Conservation (phyloP, 2,888 invertebrate species). For the Cephus pulcher region DNA sequence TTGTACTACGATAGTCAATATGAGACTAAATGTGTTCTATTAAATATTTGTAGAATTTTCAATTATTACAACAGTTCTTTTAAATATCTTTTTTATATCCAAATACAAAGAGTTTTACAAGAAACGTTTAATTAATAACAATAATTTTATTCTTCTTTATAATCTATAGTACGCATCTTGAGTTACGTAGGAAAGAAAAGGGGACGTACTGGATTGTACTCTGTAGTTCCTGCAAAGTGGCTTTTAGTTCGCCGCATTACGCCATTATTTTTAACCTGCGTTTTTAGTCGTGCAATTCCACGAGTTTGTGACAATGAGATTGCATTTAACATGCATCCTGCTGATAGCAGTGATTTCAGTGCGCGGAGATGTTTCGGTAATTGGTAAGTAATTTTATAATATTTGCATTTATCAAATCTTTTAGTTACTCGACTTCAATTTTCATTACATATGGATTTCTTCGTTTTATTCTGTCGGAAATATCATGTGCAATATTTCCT, state of each 20-base stretch:
- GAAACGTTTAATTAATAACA: background rate
- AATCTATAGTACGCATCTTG: background rate
- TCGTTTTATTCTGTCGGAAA: background rate
- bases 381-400: background rate
- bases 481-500: background rate
- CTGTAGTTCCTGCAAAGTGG: background rate
- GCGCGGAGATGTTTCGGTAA: background rate
- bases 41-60: background rate
- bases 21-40: background rate
- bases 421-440: background rate
- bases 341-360: background rate
- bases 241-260: background rate
- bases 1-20: background rate
- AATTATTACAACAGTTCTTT: background rate
- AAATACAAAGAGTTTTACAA: background rate
- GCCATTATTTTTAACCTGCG: background rate
- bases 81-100: background rate
- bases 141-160: background rate
- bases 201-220: background rate
- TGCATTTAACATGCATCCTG: background rate
- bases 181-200: background rate
- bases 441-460: background rate
- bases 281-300: background rate
- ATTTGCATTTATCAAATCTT: background rate
- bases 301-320: background rate